phyloP scores from a whole-genome alignment of 2,888 invertebrate genomes.

The Andrena fulva region DNA sequence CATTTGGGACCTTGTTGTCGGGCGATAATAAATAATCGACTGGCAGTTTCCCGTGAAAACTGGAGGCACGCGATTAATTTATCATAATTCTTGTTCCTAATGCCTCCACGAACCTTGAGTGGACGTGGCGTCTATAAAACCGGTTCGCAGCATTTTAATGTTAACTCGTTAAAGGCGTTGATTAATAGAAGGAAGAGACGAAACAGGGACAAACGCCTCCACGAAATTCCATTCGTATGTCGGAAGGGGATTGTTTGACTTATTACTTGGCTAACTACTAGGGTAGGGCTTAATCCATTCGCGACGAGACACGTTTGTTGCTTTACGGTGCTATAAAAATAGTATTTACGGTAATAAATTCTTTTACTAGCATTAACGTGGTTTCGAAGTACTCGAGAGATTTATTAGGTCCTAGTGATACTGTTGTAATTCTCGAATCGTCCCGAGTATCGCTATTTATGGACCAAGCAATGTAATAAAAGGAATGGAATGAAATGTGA shows the following conservation, averaged over 20 bases:
- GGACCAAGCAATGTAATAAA: not conserved
- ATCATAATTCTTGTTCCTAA: not conserved
- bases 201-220: not conserved
- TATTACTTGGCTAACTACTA: not conserved
- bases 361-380: not conserved
- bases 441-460: not conserved
- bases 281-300: not conserved
- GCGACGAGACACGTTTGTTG: not conserved
- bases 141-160: constrained; percentile 1
- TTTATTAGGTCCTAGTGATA: not conserved
- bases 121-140: constrained; percentile 1
- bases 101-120: not conserved
- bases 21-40: not conserved
- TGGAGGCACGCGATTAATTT: not conserved
- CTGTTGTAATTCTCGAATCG: not conserved
- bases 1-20: not conserved
- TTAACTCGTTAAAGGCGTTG: not conserved
- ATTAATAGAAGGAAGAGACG: not conserved
- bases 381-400: not conserved
- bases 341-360: constrained; percentile 29
- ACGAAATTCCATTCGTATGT: not conserved
- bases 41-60: not conserved
- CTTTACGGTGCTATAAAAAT: constrained; percentile 29
- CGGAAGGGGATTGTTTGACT: not conserved
- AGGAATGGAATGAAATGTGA: not conserved